A percentile compares a stretch with the other conserved stretches of the same genome.
Evolutionary conservation across 1,140 invertebrate genomes (phyloP).

Genomic region (Drosophila prosaltans): DNA sequence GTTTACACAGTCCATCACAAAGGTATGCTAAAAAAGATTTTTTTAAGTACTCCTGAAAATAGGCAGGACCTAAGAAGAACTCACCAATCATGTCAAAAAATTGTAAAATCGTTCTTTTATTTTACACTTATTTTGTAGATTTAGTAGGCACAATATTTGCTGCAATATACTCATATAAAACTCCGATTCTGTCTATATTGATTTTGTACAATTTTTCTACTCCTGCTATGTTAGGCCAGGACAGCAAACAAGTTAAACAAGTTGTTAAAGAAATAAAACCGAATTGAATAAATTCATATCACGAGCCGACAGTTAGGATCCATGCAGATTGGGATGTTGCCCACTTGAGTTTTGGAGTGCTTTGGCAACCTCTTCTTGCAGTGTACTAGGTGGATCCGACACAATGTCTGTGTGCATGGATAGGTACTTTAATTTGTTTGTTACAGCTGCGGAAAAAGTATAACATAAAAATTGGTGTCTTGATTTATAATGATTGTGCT

Average conservation of each 20-base stretch:
- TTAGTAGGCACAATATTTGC: conserved; percentile 66
- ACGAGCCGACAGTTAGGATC: conserved; percentile 63
- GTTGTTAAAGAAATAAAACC: conserved; percentile 44
- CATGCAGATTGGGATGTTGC: conserved; percentile 80
- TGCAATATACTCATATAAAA: conserved; percentile 56
- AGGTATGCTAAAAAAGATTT: background rate
- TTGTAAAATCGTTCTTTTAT: conserved; percentile 78
- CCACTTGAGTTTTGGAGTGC: conserved; percentile 72
- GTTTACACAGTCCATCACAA: background rate
- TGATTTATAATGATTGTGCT: conserved; percentile 15
- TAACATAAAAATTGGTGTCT: background rate
- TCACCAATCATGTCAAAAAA: conserved; percentile 44
- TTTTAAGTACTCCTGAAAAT: conserved; percentile 6
- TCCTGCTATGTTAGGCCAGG: conserved; percentile 5
- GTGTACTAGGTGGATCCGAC: conserved; percentile 90
- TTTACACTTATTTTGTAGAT: conserved; percentile 67
- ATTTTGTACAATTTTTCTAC: conserved; percentile 64
- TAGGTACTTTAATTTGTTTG: conserved; percentile 94
- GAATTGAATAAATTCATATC: conserved; percentile 74
- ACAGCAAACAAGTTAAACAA: conserved; percentile 37
- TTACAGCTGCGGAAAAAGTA: conserved; percentile 87
- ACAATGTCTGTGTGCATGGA: conserved; percentile 97
- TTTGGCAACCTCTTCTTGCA: conserved; percentile 92
- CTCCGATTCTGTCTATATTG: conserved; percentile 31
- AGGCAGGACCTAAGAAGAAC: background rate